Base-by-base conservation (phyloP, 2,888 invertebrate species). In the Perizoma flavofasciatum region DNA sequence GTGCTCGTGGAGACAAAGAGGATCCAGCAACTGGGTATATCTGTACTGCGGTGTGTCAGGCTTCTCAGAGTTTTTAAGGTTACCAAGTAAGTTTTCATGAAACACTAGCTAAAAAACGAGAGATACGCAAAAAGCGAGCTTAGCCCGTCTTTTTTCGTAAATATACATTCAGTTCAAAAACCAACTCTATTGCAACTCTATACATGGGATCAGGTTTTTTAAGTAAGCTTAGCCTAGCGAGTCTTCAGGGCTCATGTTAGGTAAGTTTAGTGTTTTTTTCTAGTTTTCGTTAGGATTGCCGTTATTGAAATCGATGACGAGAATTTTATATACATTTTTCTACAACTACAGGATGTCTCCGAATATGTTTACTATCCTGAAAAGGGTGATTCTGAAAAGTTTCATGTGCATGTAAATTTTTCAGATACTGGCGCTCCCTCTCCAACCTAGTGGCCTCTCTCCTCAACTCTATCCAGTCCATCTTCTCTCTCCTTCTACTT, bases 391-490 rank as follows among this genome's bases (percentile, higher is more conserved):
- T 22, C 22, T 22, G 22, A 3, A 22, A 22, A 22, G 22, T 22
- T 3, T 22, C 1, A 22, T 6, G 37, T 7, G 5, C 3, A 37
- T 37, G 5, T 7, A 5, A 37, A n/a, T 22, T 65, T 92, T 93
- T 45, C 89, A 99, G 98, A 88, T 99, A 99, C 88, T 99, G 99
- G 99, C 95, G 97, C 67, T 98, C 99, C 4, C 94, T 99, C 61
- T 97, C 99, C 63, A 99, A 99, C 93, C 94, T 99, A 73, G 99
- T 99, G 60, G 98, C 98, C 37, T 99, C 99, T 57, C 94, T 99
- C 72, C 95, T 99, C 75, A 99, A 99, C 93, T 99, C 99, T 55
- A 98, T 99, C 92, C 98, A 99, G 90, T 99, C 99, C 65, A 99
- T 99, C 87, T 99, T 98, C 82, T 99, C 99, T 57, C 94, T 99